A percentile compares a stretch with the other conserved stretches of the same genome.
Conservation (phyloP, 2,888 invertebrate genomes). For the Drosophila anceps region DNA sequence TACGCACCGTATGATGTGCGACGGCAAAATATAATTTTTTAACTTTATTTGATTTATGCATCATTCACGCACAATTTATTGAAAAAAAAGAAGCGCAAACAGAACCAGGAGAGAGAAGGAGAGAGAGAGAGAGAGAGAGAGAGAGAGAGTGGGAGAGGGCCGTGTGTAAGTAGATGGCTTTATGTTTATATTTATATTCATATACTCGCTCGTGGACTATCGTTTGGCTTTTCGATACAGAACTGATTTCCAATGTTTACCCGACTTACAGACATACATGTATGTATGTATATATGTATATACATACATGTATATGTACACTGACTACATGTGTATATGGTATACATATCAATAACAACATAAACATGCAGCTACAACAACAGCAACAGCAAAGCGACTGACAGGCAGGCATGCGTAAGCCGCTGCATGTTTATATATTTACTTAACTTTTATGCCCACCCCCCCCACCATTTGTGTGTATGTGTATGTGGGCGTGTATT, state of each 20-base stretch:
- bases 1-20: conserved; percentile 23
- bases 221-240: conserved; percentile 51
- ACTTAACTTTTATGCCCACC: conserved; percentile 69
- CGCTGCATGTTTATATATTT: conserved; percentile 76
- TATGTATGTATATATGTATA: neutral
- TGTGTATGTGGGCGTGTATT: conserved; percentile 36
- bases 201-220: conserved; percentile 29
- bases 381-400: conserved; percentile 52
- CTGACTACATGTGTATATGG: neutral
- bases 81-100: conserved; percentile 35
- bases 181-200: conserved; percentile 48
- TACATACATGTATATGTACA: neutral
- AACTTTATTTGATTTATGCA: conserved; percentile 74
- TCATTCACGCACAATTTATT: conserved; percentile 76
- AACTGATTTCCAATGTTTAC: conserved; percentile 76
- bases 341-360: conserved; percentile 72
- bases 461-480: conserved; percentile 7
- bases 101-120: neutral
- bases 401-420: conserved; percentile 69
- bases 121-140: no score
- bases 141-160: neutral
- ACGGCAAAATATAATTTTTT: conserved; percentile 40
- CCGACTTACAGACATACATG: conserved; percentile 56
- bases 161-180: conserved; percentile 26
- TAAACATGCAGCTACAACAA: conserved; percentile 62